A percentile compares a stretch with the other conserved stretches of the same genome.
Conservation (phyloP, 1,140 invertebrate species). For the Camponotus pennsylvanicus region DNA sequence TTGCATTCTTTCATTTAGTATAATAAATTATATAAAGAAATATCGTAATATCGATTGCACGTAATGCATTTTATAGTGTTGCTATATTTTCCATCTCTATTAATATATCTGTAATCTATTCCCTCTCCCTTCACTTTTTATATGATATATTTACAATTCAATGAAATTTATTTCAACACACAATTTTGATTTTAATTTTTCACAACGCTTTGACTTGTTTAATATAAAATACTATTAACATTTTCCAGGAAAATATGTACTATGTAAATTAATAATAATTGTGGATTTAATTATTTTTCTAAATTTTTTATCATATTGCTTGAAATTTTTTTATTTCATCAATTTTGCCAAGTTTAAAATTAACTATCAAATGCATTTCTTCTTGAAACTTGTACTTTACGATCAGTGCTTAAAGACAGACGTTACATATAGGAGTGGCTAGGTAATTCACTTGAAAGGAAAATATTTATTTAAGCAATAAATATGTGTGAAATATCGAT, state of each 20-base stretch:
- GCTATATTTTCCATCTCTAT: conserved; percentile 5
- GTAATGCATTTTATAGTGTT: background rate
- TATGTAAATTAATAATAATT: background rate
- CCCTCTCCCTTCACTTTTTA: background rate
- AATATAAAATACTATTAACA: background rate
- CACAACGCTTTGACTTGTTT: background rate
- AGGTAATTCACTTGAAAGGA: background rate
- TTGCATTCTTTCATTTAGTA: background rate
- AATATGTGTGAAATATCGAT: conserved; percentile 46
- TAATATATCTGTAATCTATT: background rate
- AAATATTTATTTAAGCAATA: conserved; percentile 54
- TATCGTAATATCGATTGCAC: conserved; percentile 18
- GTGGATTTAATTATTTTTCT: background rate
- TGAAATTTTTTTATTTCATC: background rate
- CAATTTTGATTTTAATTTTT: background rate
- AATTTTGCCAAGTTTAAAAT: background rate
- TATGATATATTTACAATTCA: background rate
- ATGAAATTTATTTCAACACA: background rate
- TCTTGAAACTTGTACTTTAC: background rate
- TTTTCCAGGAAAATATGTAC: background rate
- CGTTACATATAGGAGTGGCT: background rate
- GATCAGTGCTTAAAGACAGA: background rate
- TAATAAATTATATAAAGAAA: conserved; percentile 1
- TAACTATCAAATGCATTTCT: background rate
- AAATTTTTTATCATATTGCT: background rate